These are phyloP conservation scores for Hyperoplus lanceolatus DNA, from an alignment of 2,797 vertebrate species.

Conservation along the genomic window DNA sequence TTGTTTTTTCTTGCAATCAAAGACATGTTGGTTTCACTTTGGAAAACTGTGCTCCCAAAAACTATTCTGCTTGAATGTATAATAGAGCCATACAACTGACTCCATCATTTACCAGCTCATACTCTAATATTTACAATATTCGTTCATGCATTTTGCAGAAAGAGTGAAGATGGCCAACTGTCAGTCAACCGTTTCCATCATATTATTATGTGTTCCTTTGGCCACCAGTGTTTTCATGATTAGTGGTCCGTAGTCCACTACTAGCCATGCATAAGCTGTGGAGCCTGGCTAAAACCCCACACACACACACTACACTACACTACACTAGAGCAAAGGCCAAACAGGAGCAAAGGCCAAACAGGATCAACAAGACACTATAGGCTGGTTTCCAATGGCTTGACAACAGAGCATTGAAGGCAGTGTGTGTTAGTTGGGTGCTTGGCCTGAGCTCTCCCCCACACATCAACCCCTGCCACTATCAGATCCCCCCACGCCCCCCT, in stretches of 20 bases:
- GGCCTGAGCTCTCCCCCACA: conserved; percentile 29
- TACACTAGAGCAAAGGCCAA: neutral
- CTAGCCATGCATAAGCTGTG: neutral
- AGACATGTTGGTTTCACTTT: too few species aligned
- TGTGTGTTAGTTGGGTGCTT: conserved; percentile 22
- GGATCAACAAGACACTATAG: neutral
- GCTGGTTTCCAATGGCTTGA: neutral
- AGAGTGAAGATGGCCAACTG: neutral
- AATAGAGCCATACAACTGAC: neutral
- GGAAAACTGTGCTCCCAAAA: too few species aligned
- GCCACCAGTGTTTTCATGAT: conserved; percentile 50
- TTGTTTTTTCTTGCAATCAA: too few species aligned
- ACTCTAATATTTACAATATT: neutral
- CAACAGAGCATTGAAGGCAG: neutral
- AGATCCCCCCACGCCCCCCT: neutral
- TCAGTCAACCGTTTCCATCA: neutral
- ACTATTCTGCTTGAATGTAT: too few species aligned
- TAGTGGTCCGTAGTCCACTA: neutral
- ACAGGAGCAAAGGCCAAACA: neutral
- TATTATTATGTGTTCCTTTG: neutral
- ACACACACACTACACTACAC: neutral
- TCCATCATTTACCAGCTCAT: neutral
- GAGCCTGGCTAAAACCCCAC: conserved; percentile 9
- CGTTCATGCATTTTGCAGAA: neutral
- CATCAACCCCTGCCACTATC: neutral